Evolutionary conservation across 2,113 vertebrate species (phyloP).

Genomic region (Gambusia affinis): DNA sequence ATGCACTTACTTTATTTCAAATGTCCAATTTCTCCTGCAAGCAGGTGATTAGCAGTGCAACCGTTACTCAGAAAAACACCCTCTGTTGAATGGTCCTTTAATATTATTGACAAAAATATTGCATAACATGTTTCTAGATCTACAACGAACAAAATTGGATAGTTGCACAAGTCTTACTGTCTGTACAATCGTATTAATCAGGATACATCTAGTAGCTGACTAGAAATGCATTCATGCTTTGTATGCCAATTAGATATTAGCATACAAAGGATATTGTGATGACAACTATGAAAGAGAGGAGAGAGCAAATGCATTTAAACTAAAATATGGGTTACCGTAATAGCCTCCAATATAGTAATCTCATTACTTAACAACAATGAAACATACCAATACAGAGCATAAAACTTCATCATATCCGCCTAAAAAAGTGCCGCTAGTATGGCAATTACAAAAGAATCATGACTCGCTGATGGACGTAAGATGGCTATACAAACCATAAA

Average conservation of each 20-base stretch:
- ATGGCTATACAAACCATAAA: not conserved
- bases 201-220: no score
- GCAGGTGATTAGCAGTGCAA: not conserved
- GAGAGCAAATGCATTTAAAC: no score
- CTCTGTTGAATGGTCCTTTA: not conserved
- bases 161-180: no score
- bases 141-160: no score
- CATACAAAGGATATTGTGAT: not conserved
- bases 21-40: not conserved
- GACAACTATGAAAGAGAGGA: no score
- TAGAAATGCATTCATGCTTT: not conserved
- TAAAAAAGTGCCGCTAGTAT: not conserved
- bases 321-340: no score
- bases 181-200: no score
- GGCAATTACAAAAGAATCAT: no score
- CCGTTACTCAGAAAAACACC: not conserved
- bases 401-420: not conserved
- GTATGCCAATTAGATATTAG: not conserved
- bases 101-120: not conserved
- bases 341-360: no score
- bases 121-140: no score
- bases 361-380: no score
- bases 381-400: not conserved
- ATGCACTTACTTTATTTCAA: not conserved
- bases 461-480: not conserved